These are phyloP conservation scores for Aporrectodea caliginosa DNA, from an alignment of 1,140 invertebrate genomes.

Conservation along the genomic window DNA sequence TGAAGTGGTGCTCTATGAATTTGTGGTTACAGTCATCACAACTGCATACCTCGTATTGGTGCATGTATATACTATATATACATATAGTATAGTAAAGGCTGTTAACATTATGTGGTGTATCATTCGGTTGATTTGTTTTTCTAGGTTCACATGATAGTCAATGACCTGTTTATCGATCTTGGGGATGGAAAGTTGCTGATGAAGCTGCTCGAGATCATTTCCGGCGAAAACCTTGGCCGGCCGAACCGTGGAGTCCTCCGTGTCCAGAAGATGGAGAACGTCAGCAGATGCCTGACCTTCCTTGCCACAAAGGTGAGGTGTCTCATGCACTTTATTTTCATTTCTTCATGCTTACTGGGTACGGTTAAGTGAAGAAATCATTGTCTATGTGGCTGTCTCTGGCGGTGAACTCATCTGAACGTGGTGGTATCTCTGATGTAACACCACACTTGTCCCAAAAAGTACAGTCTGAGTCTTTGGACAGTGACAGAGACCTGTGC, in stretches of 20 bases:
- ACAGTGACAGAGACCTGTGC: too few species aligned
- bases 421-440: background rate
- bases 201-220: slow-evolving; percentile 97
- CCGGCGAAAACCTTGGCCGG: slow-evolving; percentile 91
- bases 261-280: slow-evolving; percentile 99
- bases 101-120: background rate
- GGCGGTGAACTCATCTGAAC: background rate
- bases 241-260: slow-evolving; percentile 95
- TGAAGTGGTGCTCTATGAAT: background rate
- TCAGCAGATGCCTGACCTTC: slow-evolving; percentile 96
- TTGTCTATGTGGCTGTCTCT: background rate
- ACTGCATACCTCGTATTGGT: background rate
- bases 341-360: background rate
- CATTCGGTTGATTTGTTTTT: slow-evolving; percentile 22
- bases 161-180: slow-evolving; percentile 93
- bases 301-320: slow-evolving; percentile 90
- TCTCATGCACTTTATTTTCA: too few species aligned
- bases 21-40: background rate
- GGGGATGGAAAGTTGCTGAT: slow-evolving; percentile 91
- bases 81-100: background rate
- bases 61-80: background rate
- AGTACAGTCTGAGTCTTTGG: background rate
- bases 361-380: background rate
- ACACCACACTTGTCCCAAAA: background rate
- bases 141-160: slow-evolving; percentile 63